These are phyloP conservation scores for Uromys caudimaculatus DNA, from an alignment of 2,797 vertebrate genomes.

Conservation along the genomic window DNA sequence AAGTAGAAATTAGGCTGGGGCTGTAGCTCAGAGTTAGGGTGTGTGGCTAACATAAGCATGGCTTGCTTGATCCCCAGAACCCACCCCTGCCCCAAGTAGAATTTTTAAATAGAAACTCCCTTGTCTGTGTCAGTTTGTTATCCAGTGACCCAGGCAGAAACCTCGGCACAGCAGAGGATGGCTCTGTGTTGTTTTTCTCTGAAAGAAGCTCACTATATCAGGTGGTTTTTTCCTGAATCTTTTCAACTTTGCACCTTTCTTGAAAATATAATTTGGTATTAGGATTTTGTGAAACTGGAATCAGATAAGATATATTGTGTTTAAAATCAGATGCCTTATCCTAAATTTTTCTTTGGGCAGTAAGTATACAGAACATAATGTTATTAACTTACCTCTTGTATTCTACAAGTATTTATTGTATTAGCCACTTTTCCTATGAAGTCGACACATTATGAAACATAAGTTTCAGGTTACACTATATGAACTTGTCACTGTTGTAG, in stretches of 20 bases:
- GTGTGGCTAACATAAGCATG: neutral
- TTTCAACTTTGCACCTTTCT: conserved; percentile 57
- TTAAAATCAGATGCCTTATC: conserved; percentile 53
- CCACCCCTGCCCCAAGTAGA: neutral
- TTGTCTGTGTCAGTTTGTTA: conserved; percentile 47
- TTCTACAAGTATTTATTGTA: conserved; percentile 59
- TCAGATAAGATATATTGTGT: conserved; percentile 46
- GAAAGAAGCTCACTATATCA: conserved; percentile 54
- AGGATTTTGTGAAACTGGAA: conserved; percentile 49
- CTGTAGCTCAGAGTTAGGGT: neutral
- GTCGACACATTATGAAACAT: conserved; percentile 41
- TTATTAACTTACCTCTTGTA: conserved; percentile 43
- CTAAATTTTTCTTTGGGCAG: conserved; percentile 47
- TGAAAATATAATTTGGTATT: conserved; percentile 59
- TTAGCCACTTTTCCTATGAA: conserved; percentile 40
- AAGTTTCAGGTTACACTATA: conserved; percentile 19
- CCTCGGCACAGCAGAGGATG: neutral
- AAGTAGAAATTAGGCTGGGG: conserved; percentile 36
- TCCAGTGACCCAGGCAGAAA: conserved; percentile 40
- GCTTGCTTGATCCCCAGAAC: neutral
- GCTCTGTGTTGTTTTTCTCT: conserved; percentile 66
- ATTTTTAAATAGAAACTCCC: neutral
- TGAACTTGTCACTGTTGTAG: conserved; percentile 58
- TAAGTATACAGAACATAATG: conserved; percentile 56
- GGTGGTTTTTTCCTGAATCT: neutral